A percentile compares a stretch with the other conserved stretches of the same genome.
phyloP scores from a whole-genome alignment of 2,113 vertebrate genomes.

The Suricata suricatta region DNA sequence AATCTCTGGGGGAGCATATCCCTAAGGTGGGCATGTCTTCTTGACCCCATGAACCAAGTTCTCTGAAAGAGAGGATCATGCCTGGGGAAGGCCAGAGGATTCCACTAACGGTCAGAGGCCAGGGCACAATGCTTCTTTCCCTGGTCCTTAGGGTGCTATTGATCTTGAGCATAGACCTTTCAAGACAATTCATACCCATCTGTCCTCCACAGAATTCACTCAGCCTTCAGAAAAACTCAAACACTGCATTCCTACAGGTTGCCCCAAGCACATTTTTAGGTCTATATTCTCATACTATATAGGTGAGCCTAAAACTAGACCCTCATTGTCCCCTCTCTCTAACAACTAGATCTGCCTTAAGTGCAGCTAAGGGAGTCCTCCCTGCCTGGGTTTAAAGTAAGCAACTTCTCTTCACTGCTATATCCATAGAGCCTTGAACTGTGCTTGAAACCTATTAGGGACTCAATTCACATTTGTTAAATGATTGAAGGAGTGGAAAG shows the following conservation, averaged over 20 bases:
- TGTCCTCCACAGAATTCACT: background rate
- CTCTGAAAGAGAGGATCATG: background rate
- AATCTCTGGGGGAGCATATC: background rate
- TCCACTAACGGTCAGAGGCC: background rate
- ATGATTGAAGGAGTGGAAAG: background rate
- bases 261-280: background rate
- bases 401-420: background rate
- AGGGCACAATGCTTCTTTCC: background rate
- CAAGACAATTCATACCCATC: background rate
- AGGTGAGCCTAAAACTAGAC: background rate
- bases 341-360: background rate
- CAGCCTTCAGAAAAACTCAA: background rate
- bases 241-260: background rate
- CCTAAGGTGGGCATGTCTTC: background rate
- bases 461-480: background rate
- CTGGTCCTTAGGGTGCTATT: background rate
- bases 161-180: background rate
- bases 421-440: background rate
- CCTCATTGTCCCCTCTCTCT: background rate
- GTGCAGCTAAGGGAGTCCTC: background rate
- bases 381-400: background rate
- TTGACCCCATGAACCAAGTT: background rate
- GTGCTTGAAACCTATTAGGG: background rate
- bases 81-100: background rate
- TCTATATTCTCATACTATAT: background rate